These are phyloP conservation scores for Sphaerodactylus townsendi DNA, from an alignment of 2,113 vertebrate species.

Conservation along the genomic window DNA sequence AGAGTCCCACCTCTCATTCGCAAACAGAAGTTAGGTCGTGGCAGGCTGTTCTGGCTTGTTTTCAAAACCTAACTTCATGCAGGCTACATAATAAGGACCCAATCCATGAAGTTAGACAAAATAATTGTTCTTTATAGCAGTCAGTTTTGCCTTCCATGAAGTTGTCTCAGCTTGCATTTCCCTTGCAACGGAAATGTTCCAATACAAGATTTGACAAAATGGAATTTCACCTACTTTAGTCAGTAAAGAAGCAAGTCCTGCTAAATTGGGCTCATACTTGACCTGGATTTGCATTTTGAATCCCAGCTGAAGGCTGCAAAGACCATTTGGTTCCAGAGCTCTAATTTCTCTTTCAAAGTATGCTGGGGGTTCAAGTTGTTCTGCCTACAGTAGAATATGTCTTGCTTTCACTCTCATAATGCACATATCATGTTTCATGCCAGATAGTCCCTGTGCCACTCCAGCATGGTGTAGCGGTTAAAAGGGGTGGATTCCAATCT, in stretches of 20 bases:
- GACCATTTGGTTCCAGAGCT: not conserved
- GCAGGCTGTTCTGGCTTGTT: not conserved
- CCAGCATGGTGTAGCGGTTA: too few species aligned
- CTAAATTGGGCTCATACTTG: not conserved
- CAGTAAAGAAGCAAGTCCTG: not conserved
- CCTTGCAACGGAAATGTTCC: constrained; percentile 11
- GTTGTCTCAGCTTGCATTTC: constrained; percentile 33
- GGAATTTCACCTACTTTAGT: constrained; percentile 39
- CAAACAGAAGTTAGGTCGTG: not conserved
- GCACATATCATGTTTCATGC: not conserved
- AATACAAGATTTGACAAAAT: constrained; percentile 34
- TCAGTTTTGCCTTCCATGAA: not conserved
- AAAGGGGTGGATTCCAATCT: too few species aligned
- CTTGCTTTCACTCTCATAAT: accelerated
- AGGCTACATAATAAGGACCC: not conserved
- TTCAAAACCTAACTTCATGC: not conserved
- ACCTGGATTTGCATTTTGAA: not conserved
- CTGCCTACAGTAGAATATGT: not conserved
- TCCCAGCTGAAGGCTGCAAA: not conserved
- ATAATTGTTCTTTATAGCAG: not conserved
- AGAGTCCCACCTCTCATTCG: not conserved
- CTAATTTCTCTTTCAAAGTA: not conserved
- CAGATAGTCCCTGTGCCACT: not conserved
- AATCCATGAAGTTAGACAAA: not conserved
- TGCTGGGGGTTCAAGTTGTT: not conserved